Evolutionary conservation across 2,113 vertebrate genomes (phyloP), one percentile per base, ranked within the genome.

Genomic region (Chlamydotis undulata): DNA sequence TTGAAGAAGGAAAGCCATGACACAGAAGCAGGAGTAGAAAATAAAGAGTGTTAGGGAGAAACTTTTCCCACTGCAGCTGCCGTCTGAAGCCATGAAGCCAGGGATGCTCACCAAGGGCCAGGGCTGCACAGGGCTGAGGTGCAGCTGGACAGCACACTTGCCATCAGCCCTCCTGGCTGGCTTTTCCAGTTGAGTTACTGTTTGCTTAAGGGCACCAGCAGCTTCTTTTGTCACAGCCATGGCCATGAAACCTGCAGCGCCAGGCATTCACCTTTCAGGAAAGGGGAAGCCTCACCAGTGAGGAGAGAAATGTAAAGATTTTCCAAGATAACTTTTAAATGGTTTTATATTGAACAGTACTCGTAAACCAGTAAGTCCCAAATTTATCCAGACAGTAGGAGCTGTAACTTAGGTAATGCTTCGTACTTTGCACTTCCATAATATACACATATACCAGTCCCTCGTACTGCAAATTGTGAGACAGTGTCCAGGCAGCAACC

Each of bases 321-420:
- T 87, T 70, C 47, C 28, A 49, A 71, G 19, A 41, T 29, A 52
- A 63, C 73, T 88, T 93, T 71, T 19, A 83, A 87, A 84, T 77
- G 33, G 43, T 73, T 89, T 14, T 15, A 60, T 15, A 60, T 55
- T 59, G 50, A 94, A 74, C 31, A 81, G 71, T 45, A 65, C 39
- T 35, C 12, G 68, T 25, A 31, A 18, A 24, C 43, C 6, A 3
- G 45, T 55, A 80, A 81, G 39, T 78, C 75, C 76, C 55, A 39
- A 6, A 49, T 61, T 16, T 47, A 37, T n/a, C 65, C 24, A 33
- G 57, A 55, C 49, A 76, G 33, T 10, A 33, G 59, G 16, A 64
- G 7, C 47, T 89, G 69, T 19, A 49, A 89, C 22, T 63, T 28
- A 41, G 37, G 29, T 63, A 64, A 29, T 0, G 1, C 33, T 74